phyloP scores from a whole-genome alignment of 1,140 invertebrate genomes.

The Meteorus sp. region DNA sequence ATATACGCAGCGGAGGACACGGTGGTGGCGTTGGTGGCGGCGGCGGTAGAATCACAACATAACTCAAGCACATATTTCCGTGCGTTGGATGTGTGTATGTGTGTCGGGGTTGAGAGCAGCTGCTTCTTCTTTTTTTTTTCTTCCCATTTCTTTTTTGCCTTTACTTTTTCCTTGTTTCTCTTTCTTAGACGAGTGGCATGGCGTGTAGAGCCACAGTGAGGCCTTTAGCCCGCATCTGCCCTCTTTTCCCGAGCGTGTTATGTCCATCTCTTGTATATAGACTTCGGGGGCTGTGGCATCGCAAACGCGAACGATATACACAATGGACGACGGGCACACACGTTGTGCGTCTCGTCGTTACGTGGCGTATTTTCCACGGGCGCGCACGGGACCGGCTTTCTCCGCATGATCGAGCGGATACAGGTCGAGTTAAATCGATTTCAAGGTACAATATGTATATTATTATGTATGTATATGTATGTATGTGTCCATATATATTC shows the following conservation, averaged over 20 bases:
- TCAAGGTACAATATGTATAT: neutral
- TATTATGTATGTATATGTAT: neutral
- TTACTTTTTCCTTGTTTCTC: too few species aligned
- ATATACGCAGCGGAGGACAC: too few species aligned
- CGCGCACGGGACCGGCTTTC: neutral
- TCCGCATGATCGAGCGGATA: slow-evolving; percentile 1
- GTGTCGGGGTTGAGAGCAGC: slow-evolving; percentile 11
- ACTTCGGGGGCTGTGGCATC: neutral
- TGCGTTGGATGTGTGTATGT: neutral
- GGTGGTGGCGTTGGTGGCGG: neutral
- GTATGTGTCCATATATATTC: neutral
- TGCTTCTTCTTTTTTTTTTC: slow-evolving; percentile 20
- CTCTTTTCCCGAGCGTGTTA: slow-evolving; percentile 15
- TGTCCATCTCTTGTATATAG: neutral
- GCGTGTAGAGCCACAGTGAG: too few species aligned
- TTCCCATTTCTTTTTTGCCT: too few species aligned
- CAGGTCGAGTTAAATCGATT: slow-evolving; percentile 10
- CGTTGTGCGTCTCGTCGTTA: too few species aligned
- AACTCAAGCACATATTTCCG: slow-evolving; percentile 23
- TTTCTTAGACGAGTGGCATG: too few species aligned
- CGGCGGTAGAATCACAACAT: slow-evolving; percentile 28
- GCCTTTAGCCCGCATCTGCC: slow-evolving; percentile 18
- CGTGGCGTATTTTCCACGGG: slow-evolving; percentile 13
- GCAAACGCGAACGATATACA: too few species aligned
- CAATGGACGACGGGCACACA: too few species aligned